A percentile compares a stretch with the other conserved stretches of the same genome.
phyloP scores from a whole-genome alignment of 1,140 invertebrate species.

The Tetranychus urticae region DNA sequence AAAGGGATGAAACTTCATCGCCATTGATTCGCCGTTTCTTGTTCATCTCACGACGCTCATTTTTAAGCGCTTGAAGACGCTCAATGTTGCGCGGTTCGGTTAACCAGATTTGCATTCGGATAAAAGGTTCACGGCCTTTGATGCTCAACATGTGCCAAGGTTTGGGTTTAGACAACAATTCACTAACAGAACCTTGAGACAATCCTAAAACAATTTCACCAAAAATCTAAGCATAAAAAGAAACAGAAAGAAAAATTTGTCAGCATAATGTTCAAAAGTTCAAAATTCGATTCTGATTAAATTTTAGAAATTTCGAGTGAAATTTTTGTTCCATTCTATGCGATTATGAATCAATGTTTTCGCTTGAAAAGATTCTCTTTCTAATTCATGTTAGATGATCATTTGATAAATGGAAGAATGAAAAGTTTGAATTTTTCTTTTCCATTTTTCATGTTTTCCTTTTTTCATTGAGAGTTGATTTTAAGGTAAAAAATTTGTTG shows the following conservation, averaged over 20 bases:
- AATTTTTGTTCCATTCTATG: background rate
- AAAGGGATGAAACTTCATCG: background rate
- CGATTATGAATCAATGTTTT: background rate
- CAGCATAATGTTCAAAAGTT: conserved; percentile 1
- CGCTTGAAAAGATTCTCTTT: too few species aligned
- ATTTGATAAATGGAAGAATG: too few species aligned
- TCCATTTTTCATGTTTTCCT: too few species aligned
- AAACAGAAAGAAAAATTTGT: background rate
- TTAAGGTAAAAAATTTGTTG: too few species aligned
- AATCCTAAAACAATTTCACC: conserved; percentile 85
- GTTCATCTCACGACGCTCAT: conserved; percentile 46
- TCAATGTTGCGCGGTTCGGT: conserved; percentile 83
- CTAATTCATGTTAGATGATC: too few species aligned
- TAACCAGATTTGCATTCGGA: conserved; percentile 91
- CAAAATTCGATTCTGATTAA: background rate
- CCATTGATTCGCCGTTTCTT: conserved; percentile 6
- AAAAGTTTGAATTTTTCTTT: too few species aligned
- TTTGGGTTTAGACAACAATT: conserved; percentile 87
- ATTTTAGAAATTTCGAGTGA: conserved; percentile 1
- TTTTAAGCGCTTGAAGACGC: conserved; percentile 53
- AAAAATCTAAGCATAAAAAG: conserved; percentile 40
- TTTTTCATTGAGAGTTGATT: too few species aligned
- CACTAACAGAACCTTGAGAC: conserved; percentile 88
- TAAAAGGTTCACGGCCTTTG: conserved; percentile 91
- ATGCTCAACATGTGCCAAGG: conserved; percentile 98